phyloP scores from a whole-genome alignment of 2,113 vertebrate genomes.

The Aplodontia rufa region DNA sequence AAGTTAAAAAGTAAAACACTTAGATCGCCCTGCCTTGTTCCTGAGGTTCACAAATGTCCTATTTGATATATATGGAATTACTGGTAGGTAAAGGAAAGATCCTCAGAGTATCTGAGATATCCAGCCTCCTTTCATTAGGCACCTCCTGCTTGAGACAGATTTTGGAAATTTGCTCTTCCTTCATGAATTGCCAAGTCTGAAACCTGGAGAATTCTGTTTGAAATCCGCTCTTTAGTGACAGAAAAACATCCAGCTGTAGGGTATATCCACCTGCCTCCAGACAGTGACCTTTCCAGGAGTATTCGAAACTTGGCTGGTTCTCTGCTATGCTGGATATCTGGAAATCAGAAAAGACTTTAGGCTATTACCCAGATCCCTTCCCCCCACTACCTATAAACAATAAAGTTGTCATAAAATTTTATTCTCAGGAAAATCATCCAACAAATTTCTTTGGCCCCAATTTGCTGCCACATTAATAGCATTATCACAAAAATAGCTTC shows the following conservation, averaged over 20 bases:
- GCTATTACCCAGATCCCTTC: background rate
- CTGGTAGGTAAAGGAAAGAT: background rate
- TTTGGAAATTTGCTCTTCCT: conserved; percentile 24
- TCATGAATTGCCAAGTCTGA: conserved; percentile 42
- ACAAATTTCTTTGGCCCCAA: background rate
- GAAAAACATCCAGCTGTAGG: conserved; percentile 48
- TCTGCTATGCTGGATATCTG: conserved; percentile 37
- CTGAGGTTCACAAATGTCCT: conserved; percentile 33
- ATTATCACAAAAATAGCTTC: background rate
- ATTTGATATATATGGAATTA: conserved; percentile 41
- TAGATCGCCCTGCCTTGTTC: background rate
- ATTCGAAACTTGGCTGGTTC: conserved; percentile 33
- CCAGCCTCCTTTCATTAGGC: background rate
- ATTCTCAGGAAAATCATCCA: conserved; percentile 29
- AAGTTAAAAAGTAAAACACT: conserved; percentile 55
- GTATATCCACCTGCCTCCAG: background rate
- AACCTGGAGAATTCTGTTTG: conserved; percentile 35
- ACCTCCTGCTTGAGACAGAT: conserved; percentile 31
- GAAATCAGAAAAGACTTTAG: conserved; percentile 18
- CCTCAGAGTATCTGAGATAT: background rate
- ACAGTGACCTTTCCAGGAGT: background rate
- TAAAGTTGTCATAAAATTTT: background rate
- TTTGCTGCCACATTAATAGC: background rate
- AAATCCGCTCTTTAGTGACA: conserved; percentile 6
- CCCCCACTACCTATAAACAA: background rate